Conservation (phyloP, 2,113 vertebrate genomes). For the Trinectes maculatus region DNA sequence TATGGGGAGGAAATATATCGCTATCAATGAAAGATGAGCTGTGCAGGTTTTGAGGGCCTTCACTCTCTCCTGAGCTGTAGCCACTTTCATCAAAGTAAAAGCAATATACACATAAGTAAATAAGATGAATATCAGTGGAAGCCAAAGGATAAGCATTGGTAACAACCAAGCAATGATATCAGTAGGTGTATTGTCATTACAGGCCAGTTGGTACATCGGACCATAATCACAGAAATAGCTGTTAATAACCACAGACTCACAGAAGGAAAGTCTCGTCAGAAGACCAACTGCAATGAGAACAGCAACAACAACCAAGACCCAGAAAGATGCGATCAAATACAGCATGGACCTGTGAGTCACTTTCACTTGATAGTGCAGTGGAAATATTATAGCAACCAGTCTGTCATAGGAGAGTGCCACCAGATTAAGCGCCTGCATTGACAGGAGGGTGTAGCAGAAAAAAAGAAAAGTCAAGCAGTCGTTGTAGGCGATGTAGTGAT, state of each 20-base stretch:
- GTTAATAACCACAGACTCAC: constrained; percentile 68
- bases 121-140: constrained; percentile 63
- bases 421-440: constrained; percentile 77
- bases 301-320: constrained; percentile 41
- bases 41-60: constrained; percentile 62
- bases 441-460: constrained; percentile 72
- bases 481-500: constrained; percentile 62
- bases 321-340: constrained; percentile 40
- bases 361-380: constrained; percentile 65
- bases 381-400: constrained; percentile 76
- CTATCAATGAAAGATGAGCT: constrained; percentile 59
- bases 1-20: constrained; percentile 58
- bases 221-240: constrained; percentile 78
- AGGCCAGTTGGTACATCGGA: constrained; percentile 64
- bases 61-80: constrained; percentile 25
- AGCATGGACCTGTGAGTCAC: constrained; percentile 66
- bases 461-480: constrained; percentile 72
- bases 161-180: neutral
- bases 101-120: constrained; percentile 58
- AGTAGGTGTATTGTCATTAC: constrained; percentile 57
- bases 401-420: constrained; percentile 77
- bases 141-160: constrained; percentile 51
- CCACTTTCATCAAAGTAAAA: constrained; percentile 47
- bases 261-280: constrained; percentile 73
- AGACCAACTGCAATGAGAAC: constrained; percentile 23